Conservation (phyloP, 2,797 vertebrate species). For the Acrossocheilus wenchowensis region DNA sequence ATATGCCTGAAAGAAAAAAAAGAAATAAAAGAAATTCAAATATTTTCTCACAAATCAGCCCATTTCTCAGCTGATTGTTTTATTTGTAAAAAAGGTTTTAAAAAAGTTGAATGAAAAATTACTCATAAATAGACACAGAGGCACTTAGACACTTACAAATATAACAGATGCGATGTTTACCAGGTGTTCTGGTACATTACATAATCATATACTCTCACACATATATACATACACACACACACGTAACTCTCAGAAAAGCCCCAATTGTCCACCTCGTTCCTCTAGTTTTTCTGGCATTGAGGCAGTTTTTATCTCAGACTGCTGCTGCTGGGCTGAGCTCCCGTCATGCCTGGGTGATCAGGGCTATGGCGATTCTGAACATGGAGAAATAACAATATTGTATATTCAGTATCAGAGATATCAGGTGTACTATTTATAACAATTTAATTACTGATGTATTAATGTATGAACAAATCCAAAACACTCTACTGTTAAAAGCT, state of each 20-base stretch:
- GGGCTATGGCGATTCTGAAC: slow-evolving; percentile 93
- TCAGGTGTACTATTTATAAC: not conserved
- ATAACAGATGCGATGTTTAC: slow-evolving; percentile 21
- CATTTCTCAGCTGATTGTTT: slow-evolving; percentile 44
- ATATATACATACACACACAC: slow-evolving; percentile 19
- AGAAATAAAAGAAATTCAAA: not conserved
- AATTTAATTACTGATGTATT: not conserved
- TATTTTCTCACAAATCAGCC: not conserved
- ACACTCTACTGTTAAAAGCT: not conserved
- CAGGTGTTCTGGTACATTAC: slow-evolving; percentile 6
- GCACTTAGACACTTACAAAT: slow-evolving; percentile 31
- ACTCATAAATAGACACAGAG: slow-evolving; percentile 45
- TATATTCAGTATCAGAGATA: not conserved
- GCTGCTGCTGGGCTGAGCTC: slow-evolving; percentile 94
- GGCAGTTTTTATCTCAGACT: slow-evolving; percentile 85
- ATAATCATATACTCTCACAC: slow-evolving; percentile 10
- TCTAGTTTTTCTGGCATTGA: not conserved
- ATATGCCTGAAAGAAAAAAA: slow-evolving; percentile 5
- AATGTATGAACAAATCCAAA: not conserved
- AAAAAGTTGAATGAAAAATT: not conserved
- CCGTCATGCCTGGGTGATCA: slow-evolving; percentile 88
- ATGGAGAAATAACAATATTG: not conserved
- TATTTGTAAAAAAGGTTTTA: slow-evolving; percentile 7
- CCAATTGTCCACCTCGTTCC: slow-evolving; percentile 12
- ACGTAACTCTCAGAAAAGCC: slow-evolving; percentile 12